Conservation (phyloP, 2,113 vertebrate genomes). For the Bambusicola thoracicus region DNA sequence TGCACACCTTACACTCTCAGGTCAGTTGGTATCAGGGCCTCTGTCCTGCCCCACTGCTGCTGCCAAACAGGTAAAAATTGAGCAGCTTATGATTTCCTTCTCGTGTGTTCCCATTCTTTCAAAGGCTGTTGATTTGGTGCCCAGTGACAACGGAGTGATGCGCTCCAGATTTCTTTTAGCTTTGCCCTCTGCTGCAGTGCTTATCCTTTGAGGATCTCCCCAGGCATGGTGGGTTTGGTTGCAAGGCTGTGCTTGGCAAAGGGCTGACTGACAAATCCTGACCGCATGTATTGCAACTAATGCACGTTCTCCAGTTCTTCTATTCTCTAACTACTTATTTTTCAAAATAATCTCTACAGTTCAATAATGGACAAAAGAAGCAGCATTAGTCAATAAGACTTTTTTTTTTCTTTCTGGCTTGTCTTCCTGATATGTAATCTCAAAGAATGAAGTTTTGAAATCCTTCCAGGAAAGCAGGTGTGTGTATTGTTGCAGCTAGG, state of each 20-base stretch:
- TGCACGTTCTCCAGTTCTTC: not conserved
- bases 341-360: not conserved
- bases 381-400: conserved; percentile 7
- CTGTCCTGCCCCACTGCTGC: not conserved
- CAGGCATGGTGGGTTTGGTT: rapidly evolving
- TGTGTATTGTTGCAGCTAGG: conserved; percentile 40
- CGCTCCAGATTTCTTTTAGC: not conserved
- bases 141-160: not conserved
- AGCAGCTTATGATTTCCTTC: not conserved
- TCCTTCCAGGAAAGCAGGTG: conserved; percentile 18
- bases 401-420: not conserved
- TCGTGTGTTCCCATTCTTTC: rapidly evolving
- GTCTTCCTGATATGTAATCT: conserved; percentile 6
- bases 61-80: not conserved
- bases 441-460: conserved; percentile 49
- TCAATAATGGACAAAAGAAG: conserved; percentile 30
- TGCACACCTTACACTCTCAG: rapidly evolving
- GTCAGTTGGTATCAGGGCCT: not conserved
- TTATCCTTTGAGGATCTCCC: not conserved
- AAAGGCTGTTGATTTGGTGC: not conserved
- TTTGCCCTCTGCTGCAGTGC: not conserved
- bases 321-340: not conserved
- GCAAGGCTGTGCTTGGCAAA: not conserved
- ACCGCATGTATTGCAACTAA: not conserved
- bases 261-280: not conserved